Evolutionary conservation across 2,113 vertebrate genomes (phyloP).

Genomic region (Thryonomys swinderianus): DNA sequence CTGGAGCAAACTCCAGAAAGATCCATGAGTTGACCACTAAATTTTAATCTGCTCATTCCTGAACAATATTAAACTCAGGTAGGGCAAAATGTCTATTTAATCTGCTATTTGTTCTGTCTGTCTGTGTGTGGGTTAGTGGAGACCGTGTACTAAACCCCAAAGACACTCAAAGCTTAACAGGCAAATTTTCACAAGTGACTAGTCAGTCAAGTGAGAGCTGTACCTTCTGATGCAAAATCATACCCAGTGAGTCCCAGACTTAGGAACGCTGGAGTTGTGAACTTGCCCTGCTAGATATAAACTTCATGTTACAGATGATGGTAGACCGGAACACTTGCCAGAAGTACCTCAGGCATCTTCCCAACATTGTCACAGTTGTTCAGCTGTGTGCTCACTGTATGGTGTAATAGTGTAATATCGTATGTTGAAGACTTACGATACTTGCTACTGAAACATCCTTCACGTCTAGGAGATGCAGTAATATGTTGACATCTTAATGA

Average conservation of each 20-base stretch:
- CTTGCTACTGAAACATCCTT: background rate
- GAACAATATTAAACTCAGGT: background rate
- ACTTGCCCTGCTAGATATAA: background rate
- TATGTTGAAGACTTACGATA: background rate
- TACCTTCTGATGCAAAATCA: background rate
- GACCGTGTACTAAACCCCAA: background rate
- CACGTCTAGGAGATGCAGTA: background rate
- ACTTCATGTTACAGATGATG: background rate
- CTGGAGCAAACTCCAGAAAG: constrained; percentile 59
- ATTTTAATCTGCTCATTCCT: background rate
- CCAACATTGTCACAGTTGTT: background rate
- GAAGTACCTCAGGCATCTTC: background rate
- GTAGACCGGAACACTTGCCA: background rate
- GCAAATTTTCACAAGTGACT: background rate
- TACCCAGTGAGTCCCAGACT: background rate
- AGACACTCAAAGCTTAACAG: background rate
- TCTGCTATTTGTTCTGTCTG: background rate
- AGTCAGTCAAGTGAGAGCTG: background rate
- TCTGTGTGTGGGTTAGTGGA: background rate
- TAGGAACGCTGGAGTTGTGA: background rate
- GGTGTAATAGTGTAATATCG: background rate
- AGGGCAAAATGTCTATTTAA: background rate
- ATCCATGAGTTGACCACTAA: background rate
- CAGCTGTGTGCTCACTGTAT: background rate
- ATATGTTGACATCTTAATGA: background rate